Conservation (phyloP, 2,888 invertebrate genomes). For the Thysanoteuthis rhombus region DNA sequence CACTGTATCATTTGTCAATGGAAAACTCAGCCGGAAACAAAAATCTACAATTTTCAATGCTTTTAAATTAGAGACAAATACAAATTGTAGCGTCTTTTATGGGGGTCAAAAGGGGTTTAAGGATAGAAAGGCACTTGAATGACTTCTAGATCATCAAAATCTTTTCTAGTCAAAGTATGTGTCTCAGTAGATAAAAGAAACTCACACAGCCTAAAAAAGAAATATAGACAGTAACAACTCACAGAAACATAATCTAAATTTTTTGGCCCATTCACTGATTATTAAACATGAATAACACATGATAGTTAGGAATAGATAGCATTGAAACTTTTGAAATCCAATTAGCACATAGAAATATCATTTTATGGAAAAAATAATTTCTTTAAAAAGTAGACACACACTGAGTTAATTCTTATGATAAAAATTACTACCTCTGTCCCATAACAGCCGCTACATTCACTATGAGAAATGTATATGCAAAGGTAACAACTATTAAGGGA, state of each 20-base stretch:
- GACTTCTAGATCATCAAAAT: not conserved
- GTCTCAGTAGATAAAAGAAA: not conserved
- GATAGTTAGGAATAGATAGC: not conserved
- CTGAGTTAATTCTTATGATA: no score
- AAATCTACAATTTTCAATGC: not conserved
- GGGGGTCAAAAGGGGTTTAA: not conserved
- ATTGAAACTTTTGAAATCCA: not conserved
- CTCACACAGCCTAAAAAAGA: not conserved
- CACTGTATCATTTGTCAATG: not conserved
- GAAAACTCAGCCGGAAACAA: not conserved
- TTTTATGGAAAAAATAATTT: not conserved
- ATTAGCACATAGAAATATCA: not conserved
- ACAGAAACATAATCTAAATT: not conserved
- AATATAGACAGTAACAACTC: not conserved
- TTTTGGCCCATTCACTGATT: not conserved
- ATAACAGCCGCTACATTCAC: no score
- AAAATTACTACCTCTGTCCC: no score
- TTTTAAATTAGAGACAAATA: no score
- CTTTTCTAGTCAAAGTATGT: not conserved
- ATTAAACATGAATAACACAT: not conserved
- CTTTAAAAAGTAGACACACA: not conserved
- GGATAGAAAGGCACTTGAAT: not conserved
- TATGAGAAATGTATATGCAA: no score
- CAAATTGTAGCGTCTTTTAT: not conserved
- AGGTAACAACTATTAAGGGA: no score